Conservation (phyloP, 2,113 vertebrate genomes). For the Sterrhoptilus dennistouni region DNA sequence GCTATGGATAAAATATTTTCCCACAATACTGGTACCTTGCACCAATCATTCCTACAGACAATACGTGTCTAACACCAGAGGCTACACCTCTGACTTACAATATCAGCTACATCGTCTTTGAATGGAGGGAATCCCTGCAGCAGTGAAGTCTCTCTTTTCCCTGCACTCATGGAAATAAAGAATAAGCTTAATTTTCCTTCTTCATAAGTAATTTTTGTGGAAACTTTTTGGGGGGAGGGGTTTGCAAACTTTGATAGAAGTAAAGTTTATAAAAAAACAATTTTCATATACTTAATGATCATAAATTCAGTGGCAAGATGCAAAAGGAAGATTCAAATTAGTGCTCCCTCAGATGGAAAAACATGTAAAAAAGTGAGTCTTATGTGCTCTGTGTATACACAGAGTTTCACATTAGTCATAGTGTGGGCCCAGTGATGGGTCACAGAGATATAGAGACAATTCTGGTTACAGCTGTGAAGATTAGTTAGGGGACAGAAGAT, state of each 20-base stretch:
- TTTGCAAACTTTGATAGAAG: neutral
- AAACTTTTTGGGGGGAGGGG: fast-evolving
- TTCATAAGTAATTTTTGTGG: neutral
- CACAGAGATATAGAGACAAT: neutral
- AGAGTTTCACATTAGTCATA: neutral
- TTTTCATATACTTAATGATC: neutral
- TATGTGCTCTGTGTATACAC: neutral
- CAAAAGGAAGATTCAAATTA: neutral
- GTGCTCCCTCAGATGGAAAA: neutral
- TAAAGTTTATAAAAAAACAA: neutral
- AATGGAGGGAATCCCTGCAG: neutral
- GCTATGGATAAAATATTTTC: neutral
- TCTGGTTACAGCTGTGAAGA: neutral
- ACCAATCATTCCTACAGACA: neutral
- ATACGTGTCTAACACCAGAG: neutral
- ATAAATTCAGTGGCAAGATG: neutral
- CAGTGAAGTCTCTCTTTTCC: neutral
- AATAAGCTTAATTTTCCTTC: neutral
- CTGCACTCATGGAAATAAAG: neutral
- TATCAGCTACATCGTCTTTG: neutral
- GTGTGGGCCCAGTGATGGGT: neutral
- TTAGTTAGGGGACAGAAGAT: neutral
- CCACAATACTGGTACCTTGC: neutral
- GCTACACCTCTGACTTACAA: neutral
- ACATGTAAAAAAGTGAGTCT: neutral